phyloP scores from a whole-genome alignment of 2,797 vertebrate genomes.

The Dendrocincla tyrannina region DNA sequence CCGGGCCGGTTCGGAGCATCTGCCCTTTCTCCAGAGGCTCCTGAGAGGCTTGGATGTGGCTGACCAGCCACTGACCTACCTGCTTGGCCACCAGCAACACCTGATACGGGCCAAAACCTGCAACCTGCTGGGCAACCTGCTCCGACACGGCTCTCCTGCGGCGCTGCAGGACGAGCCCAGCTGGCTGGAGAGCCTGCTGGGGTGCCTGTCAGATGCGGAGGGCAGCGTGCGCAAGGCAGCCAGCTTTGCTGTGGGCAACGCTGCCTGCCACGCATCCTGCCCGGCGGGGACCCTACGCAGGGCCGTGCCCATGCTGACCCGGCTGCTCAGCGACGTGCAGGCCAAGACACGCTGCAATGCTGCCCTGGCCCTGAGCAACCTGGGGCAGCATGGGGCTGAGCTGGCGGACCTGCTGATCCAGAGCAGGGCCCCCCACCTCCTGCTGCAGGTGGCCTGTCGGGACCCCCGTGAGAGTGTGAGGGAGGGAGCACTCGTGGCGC shows the following conservation, averaged over 20 bases:
- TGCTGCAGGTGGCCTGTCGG: slow-evolving; percentile 81
- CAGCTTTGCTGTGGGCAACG: slow-evolving; percentile 76
- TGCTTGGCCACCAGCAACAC: slow-evolving; percentile 78
- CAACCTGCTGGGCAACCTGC: slow-evolving; percentile 82
- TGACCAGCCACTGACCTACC: slow-evolving; percentile 70
- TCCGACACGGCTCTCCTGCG: slow-evolving; percentile 47
- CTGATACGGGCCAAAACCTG: slow-evolving; percentile 82
- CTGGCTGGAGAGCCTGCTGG: slow-evolving; percentile 65
- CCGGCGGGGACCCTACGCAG: not conserved
- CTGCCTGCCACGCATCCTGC: slow-evolving; percentile 54
- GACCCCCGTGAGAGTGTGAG: slow-evolving; percentile 84
- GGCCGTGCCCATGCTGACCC: slow-evolving; percentile 65
- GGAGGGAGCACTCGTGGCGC: slow-evolving; percentile 82
- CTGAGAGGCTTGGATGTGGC: slow-evolving; percentile 55
- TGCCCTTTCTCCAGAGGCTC: slow-evolving; percentile 70
- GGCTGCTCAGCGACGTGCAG: slow-evolving; percentile 79
- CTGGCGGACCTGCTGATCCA: slow-evolving; percentile 73
- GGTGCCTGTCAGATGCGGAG: slow-evolving; percentile 66
- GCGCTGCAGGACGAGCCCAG: slow-evolving; percentile 20
- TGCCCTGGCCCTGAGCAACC: slow-evolving; percentile 83
- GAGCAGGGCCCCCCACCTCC: slow-evolving; percentile 69
- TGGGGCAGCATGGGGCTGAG: slow-evolving; percentile 65
- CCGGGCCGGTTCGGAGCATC: slow-evolving; percentile 51
- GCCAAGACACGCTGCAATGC: slow-evolving; percentile 83
- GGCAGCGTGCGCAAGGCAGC: slow-evolving; percentile 67